Percentiles rank a stretch among this genome's conserved stretches.
These are phyloP conservation scores for Rhegmatorhina hoffmannsi DNA, from an alignment of 2,113 vertebrate species.

Conservation along the genomic window DNA sequence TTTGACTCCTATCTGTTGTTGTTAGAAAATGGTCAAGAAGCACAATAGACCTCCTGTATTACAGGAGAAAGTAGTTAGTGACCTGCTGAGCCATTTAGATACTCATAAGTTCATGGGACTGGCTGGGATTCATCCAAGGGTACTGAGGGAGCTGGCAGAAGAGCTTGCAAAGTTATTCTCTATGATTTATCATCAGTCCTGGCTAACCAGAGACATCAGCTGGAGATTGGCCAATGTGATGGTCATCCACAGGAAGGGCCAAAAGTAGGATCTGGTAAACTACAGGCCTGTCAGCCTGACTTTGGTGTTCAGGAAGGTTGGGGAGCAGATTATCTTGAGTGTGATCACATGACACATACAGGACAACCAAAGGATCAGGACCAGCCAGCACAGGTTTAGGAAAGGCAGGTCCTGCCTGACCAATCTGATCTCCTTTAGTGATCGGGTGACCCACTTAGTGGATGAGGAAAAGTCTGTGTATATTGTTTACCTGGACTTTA, in stretches of 20 bases:
- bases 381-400: background rate
- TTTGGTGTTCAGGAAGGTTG: background rate
- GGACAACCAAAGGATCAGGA: background rate
- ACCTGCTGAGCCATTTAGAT: background rate
- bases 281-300: background rate
- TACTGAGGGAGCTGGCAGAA: background rate
- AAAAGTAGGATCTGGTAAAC: background rate
- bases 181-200: background rate
- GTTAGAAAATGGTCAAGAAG: background rate
- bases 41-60: background rate
- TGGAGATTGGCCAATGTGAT: background rate
- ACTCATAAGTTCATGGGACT: too few species aligned
- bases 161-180: fast-evolving
- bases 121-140: background rate
- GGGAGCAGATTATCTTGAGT: background rate
- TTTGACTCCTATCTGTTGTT: background rate
- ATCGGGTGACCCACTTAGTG: fast-evolving
- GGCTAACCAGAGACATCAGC: fast-evolving
- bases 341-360: too few species aligned
- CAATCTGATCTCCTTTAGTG: background rate
- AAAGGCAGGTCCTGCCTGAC: background rate
- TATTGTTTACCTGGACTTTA: background rate
- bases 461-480: background rate
- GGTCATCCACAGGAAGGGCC: fast-evolving
- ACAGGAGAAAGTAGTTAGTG: background rate